Evolutionary conservation across 2,888 invertebrate species (phyloP), one percentile per base, ranked within the genome.

Genomic region (Kuschelorhynchus macadamiae): DNA sequence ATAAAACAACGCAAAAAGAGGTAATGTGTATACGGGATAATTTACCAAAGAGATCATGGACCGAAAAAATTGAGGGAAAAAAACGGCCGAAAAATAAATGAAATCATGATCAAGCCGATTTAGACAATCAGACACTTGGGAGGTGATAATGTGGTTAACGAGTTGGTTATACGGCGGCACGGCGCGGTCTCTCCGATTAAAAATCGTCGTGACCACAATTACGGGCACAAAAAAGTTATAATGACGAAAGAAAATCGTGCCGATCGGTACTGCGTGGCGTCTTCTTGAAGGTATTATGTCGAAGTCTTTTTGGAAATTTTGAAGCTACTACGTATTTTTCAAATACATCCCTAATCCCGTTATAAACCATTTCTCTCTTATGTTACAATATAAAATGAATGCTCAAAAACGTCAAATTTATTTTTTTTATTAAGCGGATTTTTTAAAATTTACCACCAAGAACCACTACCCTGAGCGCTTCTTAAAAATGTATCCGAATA

Each of bases 101-200:
- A 49, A 64, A 64, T 41, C 61, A 44, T 46, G 47, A 25, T 47
- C 21, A 8, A 14, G 20, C 30, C 61, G 67, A 62, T 42, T 33
- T 56, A 49, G 67, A 56, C 55, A 36, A 56, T 64, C 49, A 53
- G 59, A 53, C 55, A 32, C 67, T 55, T 60, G 53, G 61, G 49
- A 67, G 67, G 67, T 49, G 67, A 61, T 67, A 67, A 67, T 67
- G 67, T 56, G 67, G 61, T 67, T 67, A 67, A 67, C 61, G 49
- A 61, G 61, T 61, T 33, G 42, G 49, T 18, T 63, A 42, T 44
- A 49, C 17, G 18, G 14, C n/a, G 46, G 18, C 7, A 36, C 39
- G 57, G 44, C 44, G 33, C 36, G 44, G 33, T 41, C 25, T 60
- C 21, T 67, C 20, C 61, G 50, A 67, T 56, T 67, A 61, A 62